Percentiles rank a stretch among this genome's conserved stretches.
phyloP scores from a whole-genome alignment of 2,797 vertebrate genomes.

The Limnodromus scolopaceus region DNA sequence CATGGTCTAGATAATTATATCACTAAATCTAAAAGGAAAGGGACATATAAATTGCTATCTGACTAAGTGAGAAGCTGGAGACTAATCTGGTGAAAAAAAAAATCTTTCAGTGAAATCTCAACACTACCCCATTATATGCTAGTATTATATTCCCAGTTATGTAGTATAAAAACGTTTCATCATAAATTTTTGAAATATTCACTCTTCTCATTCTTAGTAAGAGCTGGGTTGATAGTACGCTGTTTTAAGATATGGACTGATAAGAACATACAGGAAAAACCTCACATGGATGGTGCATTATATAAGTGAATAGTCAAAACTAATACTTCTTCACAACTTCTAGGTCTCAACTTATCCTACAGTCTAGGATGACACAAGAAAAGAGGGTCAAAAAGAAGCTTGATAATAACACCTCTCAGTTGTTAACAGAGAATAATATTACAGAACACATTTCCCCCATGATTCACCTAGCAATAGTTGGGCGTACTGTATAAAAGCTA shows the following conservation, averaged over 20 bases:
- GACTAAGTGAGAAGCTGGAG: not conserved
- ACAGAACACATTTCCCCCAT: not conserved
- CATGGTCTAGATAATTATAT: not conserved
- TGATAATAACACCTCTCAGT: not conserved
- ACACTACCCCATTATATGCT: not conserved
- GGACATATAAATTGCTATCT: not conserved
- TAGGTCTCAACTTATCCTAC: not conserved
- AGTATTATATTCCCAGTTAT: not conserved
- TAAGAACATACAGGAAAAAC: not conserved
- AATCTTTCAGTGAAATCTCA: not conserved
- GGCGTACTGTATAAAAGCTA: not conserved
- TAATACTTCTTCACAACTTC: not conserved
- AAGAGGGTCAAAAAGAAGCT: not conserved
- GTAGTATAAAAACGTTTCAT: not conserved
- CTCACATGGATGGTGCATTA: not conserved
- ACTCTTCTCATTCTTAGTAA: not conserved
- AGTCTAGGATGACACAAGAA: not conserved
- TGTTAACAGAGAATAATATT: not conserved
- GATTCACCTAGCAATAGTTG: not conserved
- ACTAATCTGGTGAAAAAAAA: not conserved
- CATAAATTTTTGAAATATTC: not conserved
- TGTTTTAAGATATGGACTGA: not conserved
- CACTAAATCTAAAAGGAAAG: not conserved
- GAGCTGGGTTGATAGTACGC: not conserved
- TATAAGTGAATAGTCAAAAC: not conserved